A percentile compares a stretch with the other conserved stretches of the same genome.
Evolutionary conservation across 2,113 vertebrate species (phyloP).

Genomic region (Proterorhinus semilunaris): DNA sequence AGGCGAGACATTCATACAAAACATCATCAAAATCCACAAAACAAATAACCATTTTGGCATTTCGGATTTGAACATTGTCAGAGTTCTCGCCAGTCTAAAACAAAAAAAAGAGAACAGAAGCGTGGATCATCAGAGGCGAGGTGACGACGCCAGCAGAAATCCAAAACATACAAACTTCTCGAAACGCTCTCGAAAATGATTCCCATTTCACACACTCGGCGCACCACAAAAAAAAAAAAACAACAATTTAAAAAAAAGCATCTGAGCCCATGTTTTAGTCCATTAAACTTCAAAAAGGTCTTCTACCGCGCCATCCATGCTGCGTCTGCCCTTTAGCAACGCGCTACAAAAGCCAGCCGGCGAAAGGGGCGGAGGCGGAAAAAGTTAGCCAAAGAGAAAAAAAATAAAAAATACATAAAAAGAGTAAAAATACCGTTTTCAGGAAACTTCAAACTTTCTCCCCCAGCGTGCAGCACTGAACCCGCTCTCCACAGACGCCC

Average conservation of each 20-base stretch:
- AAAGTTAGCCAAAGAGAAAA: not conserved
- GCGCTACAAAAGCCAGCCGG: constrained; percentile 29
- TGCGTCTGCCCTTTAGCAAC: constrained; percentile 12
- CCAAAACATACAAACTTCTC: not conserved
- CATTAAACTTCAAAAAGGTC: constrained; percentile 25
- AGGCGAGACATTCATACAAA: no score
- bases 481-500: not conserved
- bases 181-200: not conserved
- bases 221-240: constrained; percentile 21
- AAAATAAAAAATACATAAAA: not conserved
- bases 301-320: constrained; percentile 12
- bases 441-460: not conserved
- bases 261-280: constrained; percentile 13
- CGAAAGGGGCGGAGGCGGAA: constrained; percentile 32
- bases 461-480: not conserved
- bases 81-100: no score
- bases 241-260: no score
- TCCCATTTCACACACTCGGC: constrained; percentile 21
- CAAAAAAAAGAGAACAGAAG: not conserved
- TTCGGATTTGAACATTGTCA: no score
- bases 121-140: not conserved
- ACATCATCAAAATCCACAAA: no score
- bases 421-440: constrained; percentile 6
- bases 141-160: constrained; percentile 1
- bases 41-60: no score